Conservation (phyloP, 2,797 vertebrate species). For the Calcarius lapponicus region DNA sequence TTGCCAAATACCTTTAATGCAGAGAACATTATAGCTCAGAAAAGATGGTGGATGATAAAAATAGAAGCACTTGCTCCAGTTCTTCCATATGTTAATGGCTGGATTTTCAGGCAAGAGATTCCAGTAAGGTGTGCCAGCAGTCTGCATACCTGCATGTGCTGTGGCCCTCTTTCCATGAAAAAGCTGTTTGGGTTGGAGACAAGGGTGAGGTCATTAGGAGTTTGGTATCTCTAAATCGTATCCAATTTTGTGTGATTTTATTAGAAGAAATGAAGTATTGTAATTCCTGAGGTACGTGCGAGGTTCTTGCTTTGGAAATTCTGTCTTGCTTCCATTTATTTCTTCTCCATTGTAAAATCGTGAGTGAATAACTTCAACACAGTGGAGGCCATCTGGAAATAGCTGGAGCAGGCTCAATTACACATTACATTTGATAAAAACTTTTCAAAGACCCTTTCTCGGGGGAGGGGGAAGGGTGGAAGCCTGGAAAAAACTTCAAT, state of each 20-base stretch:
- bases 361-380: background rate
- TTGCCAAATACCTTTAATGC: background rate
- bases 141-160: slow-evolving; percentile 37
- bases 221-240: background rate
- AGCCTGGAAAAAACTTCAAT: background rate
- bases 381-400: slow-evolving; percentile 34
- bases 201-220: slow-evolving; percentile 23
- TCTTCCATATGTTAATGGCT: slow-evolving; percentile 18
- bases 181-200: slow-evolving; percentile 41
- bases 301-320: background rate
- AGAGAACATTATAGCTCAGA: background rate
- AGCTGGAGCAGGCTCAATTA: background rate
- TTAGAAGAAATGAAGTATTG: background rate
- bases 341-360: background rate
- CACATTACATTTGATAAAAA: background rate
- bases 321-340: background rate
- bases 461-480: background rate
- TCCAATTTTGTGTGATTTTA: background rate
- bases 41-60: slow-evolving; percentile 15
- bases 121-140: slow-evolving; percentile 34
- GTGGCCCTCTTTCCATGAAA: slow-evolving; percentile 11
- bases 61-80: background rate
- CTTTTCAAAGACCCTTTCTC: background rate
- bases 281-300: background rate
- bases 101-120: slow-evolving; percentile 13